Percentiles rank a stretch among this genome's conserved stretches.
Evolutionary conservation across 2,113 vertebrate genomes (phyloP).

Genomic region (Tympanuchus pallidicinctus): DNA sequence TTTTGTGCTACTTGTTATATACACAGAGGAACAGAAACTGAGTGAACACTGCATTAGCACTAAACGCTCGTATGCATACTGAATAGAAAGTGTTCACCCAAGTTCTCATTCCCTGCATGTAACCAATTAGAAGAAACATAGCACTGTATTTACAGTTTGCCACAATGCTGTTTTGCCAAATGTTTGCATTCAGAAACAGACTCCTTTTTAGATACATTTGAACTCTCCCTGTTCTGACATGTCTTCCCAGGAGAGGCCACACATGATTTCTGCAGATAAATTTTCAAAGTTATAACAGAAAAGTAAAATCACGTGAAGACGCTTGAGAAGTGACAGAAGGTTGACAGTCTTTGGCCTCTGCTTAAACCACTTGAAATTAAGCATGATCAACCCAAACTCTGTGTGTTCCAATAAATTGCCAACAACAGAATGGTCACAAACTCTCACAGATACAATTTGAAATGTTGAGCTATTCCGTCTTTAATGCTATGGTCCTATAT

Average conservation of each 20-base stretch:
- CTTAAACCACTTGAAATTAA: background rate
- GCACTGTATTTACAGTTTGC: background rate
- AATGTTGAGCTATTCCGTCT: background rate
- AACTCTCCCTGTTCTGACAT: background rate
- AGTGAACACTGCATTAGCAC: background rate
- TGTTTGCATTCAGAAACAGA: background rate
- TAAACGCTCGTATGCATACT: rapidly evolving
- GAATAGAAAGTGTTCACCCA: background rate
- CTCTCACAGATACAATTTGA: background rate
- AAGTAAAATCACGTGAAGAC: background rate
- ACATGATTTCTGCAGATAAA: background rate
- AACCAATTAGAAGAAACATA: background rate
- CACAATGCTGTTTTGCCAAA: background rate
- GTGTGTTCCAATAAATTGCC: background rate
- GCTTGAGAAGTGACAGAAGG: background rate
- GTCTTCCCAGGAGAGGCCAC: background rate
- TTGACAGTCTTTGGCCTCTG: background rate
- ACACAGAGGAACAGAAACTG: background rate
- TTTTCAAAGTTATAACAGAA: background rate
- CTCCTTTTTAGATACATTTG: background rate
- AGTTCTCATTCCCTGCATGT: background rate
- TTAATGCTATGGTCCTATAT: background rate
- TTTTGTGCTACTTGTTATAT: background rate
- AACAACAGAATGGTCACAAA: background rate
- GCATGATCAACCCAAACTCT: background rate